Evolutionary conservation across 2,888 invertebrate genomes (phyloP).

Genomic region (Stictocephala bisonia): DNA sequence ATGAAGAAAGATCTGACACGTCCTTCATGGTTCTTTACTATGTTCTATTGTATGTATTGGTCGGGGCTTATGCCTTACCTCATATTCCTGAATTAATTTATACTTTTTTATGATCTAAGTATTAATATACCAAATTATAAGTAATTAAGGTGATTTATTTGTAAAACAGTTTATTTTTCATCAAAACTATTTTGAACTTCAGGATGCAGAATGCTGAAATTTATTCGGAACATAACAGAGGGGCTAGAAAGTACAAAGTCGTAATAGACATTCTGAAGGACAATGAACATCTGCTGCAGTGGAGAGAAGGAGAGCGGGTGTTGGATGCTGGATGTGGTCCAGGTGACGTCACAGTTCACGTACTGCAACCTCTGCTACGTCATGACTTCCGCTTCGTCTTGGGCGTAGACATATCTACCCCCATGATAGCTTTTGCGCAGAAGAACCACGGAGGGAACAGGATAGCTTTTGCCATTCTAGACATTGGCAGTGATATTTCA

Average conservation of each 20-base stretch:
- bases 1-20: too few species aligned
- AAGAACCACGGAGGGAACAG: slow-evolving; percentile 31
- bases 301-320: slow-evolving; percentile 43
- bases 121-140: too few species aligned
- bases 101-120: too few species aligned
- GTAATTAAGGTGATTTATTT: too few species aligned
- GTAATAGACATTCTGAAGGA: slow-evolving; percentile 32
- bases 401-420: slow-evolving; percentile 25
- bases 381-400: slow-evolving; percentile 21
- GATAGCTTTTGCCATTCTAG: slow-evolving; percentile 13
- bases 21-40: too few species aligned
- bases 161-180: too few species aligned
- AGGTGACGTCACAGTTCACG: slow-evolving; percentile 45
- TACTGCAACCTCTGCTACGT: slow-evolving; percentile 37
- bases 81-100: too few species aligned
- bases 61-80: too few species aligned
- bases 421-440: slow-evolving; percentile 34
- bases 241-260: neutral
- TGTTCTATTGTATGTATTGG: too few species aligned
- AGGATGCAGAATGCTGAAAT: slow-evolving; percentile 23
- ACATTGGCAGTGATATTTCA: slow-evolving; percentile 24
- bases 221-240: neutral
- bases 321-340: slow-evolving; percentile 50
- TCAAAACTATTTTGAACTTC: too few species aligned
- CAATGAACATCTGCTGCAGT: slow-evolving; percentile 29